A percentile compares a stretch with the other conserved stretches of the same genome.
phyloP scores from a whole-genome alignment of 1,140 invertebrate genomes.

The Brachionus paranguensis region DNA sequence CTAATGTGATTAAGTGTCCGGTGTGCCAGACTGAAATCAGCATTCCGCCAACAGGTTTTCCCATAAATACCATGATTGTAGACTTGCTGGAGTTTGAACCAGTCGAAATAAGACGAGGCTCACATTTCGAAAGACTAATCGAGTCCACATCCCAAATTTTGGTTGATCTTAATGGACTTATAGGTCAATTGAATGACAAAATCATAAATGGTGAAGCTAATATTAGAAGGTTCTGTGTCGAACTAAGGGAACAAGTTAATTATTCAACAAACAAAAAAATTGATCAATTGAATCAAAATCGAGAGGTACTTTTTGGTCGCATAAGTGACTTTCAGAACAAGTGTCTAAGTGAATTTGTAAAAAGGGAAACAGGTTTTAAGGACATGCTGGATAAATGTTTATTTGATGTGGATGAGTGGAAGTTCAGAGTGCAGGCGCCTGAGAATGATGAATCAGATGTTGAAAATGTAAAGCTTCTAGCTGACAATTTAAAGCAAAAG shows the following conservation, averaged over 20 bases:
- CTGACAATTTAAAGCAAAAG: constrained; percentile 11
- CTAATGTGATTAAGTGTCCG: neutral
- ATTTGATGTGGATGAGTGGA: constrained; percentile 8
- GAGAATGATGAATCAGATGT: neutral
- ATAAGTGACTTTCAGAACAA: neutral
- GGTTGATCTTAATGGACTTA: neutral
- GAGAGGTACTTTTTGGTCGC: neutral
- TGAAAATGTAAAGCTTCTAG: neutral
- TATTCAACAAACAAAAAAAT: constrained; percentile 18
- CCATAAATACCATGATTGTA: neutral
- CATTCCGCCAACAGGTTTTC: neutral
- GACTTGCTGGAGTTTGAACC: neutral
- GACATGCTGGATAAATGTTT: neutral
- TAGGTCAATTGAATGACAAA: neutral
- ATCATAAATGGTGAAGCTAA: neutral
- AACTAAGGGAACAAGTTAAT: neutral
- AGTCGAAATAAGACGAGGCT: neutral
- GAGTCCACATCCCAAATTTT: neutral
- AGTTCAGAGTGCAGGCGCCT: neutral
- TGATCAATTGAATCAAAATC: neutral
- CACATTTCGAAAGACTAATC: neutral
- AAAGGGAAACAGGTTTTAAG: neutral
- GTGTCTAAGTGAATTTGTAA: neutral
- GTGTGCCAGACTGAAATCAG: neutral
- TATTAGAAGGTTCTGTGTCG: neutral